Conservation (phyloP, 2,113 vertebrate species). For the Thunnus thynnus region DNA sequence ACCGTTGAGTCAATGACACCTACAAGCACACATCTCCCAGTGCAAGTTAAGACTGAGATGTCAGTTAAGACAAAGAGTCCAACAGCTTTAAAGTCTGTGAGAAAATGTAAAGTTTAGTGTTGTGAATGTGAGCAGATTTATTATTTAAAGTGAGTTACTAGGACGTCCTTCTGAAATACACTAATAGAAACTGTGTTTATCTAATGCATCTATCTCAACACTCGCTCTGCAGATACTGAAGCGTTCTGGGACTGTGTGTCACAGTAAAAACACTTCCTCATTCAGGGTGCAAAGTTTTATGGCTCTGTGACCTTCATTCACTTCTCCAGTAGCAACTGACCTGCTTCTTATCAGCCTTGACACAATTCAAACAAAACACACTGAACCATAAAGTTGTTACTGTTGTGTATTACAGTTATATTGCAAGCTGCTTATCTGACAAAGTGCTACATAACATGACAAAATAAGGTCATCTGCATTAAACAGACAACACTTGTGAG, state of each 20-base stretch:
- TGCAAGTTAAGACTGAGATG: too few relatives aligned
- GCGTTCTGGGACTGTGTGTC: neutral
- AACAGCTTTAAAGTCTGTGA: too few relatives aligned
- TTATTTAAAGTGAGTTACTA: neutral
- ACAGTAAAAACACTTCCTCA: conserved; percentile 31
- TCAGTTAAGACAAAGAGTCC: too few relatives aligned
- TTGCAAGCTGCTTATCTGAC: neutral
- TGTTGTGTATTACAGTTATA: too few relatives aligned
- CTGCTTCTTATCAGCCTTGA: neutral
- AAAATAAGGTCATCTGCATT: neutral
- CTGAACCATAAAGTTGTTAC: neutral
- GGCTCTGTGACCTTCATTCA: neutral
- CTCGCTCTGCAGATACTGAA: neutral
- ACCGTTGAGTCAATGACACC: too few relatives aligned
- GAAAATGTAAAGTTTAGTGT: too few relatives aligned
- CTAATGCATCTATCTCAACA: neutral
- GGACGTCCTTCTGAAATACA: neutral
- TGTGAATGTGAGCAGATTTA: neutral
- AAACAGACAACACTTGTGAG: too few relatives aligned
- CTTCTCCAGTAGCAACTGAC: conserved; percentile 1
- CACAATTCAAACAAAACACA: neutral
- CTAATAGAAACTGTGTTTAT: neutral
- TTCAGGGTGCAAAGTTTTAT: neutral
- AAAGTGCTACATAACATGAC: too few relatives aligned
- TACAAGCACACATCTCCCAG: neutral